Percentiles rank a stretch among this genome's conserved stretches.
Evolutionary conservation across 2,888 invertebrate species (phyloP).

Genomic region (Diogma glabrata): DNA sequence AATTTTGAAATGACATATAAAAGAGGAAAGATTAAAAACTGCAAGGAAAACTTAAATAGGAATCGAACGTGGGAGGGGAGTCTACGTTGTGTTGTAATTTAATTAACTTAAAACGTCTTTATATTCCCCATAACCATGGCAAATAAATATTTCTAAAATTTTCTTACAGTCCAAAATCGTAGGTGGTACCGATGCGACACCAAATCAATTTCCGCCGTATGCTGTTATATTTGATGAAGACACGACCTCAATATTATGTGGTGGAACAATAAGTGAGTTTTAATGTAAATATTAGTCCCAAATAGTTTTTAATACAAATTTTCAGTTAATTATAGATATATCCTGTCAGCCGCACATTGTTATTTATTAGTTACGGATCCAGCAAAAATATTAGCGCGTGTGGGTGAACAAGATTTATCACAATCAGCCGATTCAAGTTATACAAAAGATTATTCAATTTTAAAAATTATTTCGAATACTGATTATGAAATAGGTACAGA

Average conservation of each 20-base stretch:
- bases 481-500: constrained; percentile 10
- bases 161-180: constrained; percentile 31
- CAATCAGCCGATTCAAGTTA: constrained; percentile 13
- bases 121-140: too few relatives aligned
- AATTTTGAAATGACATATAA: too few relatives aligned
- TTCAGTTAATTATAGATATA: constrained; percentile 13
- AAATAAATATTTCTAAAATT: too few relatives aligned
- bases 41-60: too few relatives aligned
- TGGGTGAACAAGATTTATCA: constrained; percentile 15
- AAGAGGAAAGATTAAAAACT: too few relatives aligned
- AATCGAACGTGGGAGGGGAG: too few relatives aligned
- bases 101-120: too few relatives aligned
- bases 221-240: constrained; percentile 37
- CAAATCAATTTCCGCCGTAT: constrained; percentile 49
- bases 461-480: constrained; percentile 16
- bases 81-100: too few relatives aligned
- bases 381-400: constrained; percentile 7
- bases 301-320: background rate
- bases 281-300: background rate
- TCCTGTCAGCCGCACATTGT: constrained; percentile 17
- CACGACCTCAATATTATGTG: constrained; percentile 32
- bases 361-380: background rate
- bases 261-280: constrained; percentile 37
- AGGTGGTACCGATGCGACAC: constrained; percentile 40
- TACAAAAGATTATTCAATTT: constrained; percentile 12